Evolutionary conservation across 2,113 vertebrate genomes (phyloP).

Genomic region (Synchiropus splendidus): DNA sequence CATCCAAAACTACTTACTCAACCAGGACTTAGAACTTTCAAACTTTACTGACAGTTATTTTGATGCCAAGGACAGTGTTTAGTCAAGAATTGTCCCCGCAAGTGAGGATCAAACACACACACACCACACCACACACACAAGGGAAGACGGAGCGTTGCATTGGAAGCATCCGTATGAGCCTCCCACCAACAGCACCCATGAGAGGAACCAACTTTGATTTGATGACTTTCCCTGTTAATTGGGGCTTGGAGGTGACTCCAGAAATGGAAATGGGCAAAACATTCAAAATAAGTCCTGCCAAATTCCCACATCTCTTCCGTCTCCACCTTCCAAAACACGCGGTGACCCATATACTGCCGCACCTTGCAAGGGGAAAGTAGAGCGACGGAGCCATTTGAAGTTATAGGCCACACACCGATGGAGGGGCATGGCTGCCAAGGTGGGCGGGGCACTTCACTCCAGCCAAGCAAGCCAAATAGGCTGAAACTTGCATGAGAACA

Average conservation of each 20-base stretch:
- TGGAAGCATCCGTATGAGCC: slow-evolving; percentile 48
- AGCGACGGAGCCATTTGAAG: slow-evolving; percentile 63
- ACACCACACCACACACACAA: slow-evolving; percentile 7
- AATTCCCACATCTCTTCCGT: slow-evolving; percentile 51
- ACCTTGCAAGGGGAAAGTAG: slow-evolving; percentile 55
- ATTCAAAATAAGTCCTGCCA: slow-evolving; percentile 54
- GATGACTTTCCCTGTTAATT: slow-evolving; percentile 63
- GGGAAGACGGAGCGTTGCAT: slow-evolving; percentile 41
- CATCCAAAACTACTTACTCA: too few relatives aligned
- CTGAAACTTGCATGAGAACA: slow-evolving; percentile 44
- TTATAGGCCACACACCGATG: slow-evolving; percentile 45
- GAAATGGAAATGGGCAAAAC: slow-evolving; percentile 59
- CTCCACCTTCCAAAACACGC: slow-evolving; percentile 61
- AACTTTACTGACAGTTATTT: too few relatives aligned
- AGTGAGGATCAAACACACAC: too few relatives aligned
- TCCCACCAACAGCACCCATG: slow-evolving; percentile 48
- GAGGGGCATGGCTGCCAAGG: slow-evolving; percentile 41
- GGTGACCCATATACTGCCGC: slow-evolving; percentile 53
- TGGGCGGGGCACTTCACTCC: slow-evolving; percentile 40
- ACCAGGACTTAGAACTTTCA: too few relatives aligned
- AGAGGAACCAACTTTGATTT: slow-evolving; percentile 64
- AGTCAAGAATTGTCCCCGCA: too few relatives aligned
- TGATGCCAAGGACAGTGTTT: too few relatives aligned
- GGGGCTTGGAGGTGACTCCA: slow-evolving; percentile 65
- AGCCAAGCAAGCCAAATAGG: slow-evolving; percentile 39